phyloP scores from a whole-genome alignment of 1,140 invertebrate genomes.

The Sesamia nonagrioides region DNA sequence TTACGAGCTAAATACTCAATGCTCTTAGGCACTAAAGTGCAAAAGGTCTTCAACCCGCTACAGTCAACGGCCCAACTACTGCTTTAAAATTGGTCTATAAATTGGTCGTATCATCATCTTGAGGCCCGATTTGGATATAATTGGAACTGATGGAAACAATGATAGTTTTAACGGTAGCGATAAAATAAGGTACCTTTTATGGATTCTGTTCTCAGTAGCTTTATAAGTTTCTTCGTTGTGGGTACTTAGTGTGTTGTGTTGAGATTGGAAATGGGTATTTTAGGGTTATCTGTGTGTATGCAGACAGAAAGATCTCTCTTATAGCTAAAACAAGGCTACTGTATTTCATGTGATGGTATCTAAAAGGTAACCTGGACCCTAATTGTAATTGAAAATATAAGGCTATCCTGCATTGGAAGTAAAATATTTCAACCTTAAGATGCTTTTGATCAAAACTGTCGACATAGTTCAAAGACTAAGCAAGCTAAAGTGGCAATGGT shows the following conservation, averaged over 20 bases:
- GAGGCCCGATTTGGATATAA: conserved; percentile 19
- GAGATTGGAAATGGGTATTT: background rate
- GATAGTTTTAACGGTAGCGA: conserved; percentile 27
- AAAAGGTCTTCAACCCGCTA: conserved; percentile 4
- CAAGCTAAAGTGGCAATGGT: too few relatives aligned
- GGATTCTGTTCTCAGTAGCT: background rate
- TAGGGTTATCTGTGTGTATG: background rate
- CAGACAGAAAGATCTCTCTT: too few relatives aligned
- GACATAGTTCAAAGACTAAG: too few relatives aligned
- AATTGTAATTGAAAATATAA: too few relatives aligned
- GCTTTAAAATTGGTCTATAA: conserved; percentile 27
- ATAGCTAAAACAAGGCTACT: too few relatives aligned
- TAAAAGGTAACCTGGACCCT: background rate
- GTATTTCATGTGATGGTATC: background rate
- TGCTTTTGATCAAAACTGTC: too few relatives aligned
- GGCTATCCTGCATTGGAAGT: too few relatives aligned
- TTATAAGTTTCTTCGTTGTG: conserved; percentile 4
- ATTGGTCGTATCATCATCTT: conserved; percentile 26
- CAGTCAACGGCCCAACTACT: conserved; percentile 8
- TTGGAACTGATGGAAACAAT: conserved; percentile 25
- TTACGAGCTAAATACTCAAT: conserved; percentile 2
- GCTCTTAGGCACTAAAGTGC: conserved; percentile 4
- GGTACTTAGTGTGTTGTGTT: background rate
- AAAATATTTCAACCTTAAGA: too few relatives aligned
- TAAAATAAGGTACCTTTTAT: conserved; percentile 16